Conservation (phyloP, 1,140 invertebrate genomes). For the Thaumetopoea pityocampa region DNA sequence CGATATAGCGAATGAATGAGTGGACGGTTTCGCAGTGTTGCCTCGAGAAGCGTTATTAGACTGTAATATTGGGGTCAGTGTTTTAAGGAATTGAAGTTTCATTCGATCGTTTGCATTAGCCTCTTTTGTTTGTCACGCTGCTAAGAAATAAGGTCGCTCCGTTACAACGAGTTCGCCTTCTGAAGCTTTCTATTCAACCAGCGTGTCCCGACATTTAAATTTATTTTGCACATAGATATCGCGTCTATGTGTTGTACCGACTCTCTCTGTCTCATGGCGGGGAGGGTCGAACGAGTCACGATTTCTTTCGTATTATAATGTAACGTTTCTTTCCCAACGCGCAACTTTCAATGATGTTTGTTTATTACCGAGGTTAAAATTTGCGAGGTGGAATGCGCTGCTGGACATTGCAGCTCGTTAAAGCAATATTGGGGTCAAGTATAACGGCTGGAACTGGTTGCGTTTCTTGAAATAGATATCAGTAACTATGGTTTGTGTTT, state of each 20-base stretch:
- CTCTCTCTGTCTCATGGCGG: slow-evolving; percentile 68
- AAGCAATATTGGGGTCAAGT: slow-evolving; percentile 55
- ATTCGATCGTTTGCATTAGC: slow-evolving; percentile 49
- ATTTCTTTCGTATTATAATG: slow-evolving; percentile 51
- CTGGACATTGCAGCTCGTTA: slow-evolving; percentile 27
- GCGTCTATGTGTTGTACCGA: slow-evolving; percentile 39
- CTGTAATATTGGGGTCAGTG: slow-evolving; percentile 58
- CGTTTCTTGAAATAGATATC: slow-evolving; percentile 29
- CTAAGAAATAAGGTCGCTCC: slow-evolving; percentile 63
- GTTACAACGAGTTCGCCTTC: slow-evolving; percentile 71
- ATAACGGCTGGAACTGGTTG: slow-evolving; percentile 45
- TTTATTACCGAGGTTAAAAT: slow-evolving; percentile 24
- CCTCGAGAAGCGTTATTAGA: slow-evolving; percentile 46
- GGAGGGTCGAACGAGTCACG: slow-evolving; percentile 59
- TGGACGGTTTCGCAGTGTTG: slow-evolving; percentile 23
- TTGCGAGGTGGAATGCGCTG: slow-evolving; percentile 31
- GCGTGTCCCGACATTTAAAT: slow-evolving; percentile 73
- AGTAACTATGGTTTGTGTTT: slow-evolving; percentile 12
- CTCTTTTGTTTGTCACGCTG: slow-evolving; percentile 57
- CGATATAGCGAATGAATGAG: slow-evolving; percentile 18
- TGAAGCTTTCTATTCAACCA: slow-evolving; percentile 69
- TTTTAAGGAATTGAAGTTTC: slow-evolving; percentile 45
- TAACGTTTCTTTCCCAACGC: slow-evolving; percentile 31
- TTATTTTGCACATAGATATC: slow-evolving; percentile 66
- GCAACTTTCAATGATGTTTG: slow-evolving; percentile 48